Conservation (phyloP, 1,140 invertebrate species). For the Drosophila watanabei region DNA sequence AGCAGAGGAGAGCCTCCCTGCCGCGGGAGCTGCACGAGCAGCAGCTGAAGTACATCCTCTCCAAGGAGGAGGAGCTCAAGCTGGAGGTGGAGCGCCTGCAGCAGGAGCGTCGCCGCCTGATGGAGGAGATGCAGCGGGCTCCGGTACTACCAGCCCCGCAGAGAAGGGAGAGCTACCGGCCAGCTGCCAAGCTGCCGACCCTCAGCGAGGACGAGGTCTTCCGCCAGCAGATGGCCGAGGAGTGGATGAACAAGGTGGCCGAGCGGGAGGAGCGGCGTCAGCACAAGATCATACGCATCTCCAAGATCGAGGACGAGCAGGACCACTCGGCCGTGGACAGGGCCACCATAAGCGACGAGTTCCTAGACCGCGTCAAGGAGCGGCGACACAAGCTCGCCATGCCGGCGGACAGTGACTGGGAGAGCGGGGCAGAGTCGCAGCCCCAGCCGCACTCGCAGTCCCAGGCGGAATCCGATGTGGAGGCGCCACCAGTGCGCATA, state of each 20-base stretch:
- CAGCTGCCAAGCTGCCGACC: conserved; percentile 82
- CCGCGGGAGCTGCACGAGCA: conserved; percentile 89
- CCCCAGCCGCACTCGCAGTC: conserved; percentile 87
- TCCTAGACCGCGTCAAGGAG: conserved; percentile 89
- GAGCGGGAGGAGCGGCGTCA: conserved; percentile 92
- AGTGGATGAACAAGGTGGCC: conserved; percentile 92
- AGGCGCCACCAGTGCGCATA: conserved; percentile 87
- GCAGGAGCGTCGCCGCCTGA: conserved; percentile 86
- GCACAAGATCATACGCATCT: conserved; percentile 92
- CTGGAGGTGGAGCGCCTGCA: conserved; percentile 88
- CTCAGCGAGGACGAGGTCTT: conserved; percentile 88
- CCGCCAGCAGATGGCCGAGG: conserved; percentile 92
- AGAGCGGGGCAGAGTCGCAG: conserved; percentile 84
- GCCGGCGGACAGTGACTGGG: conserved; percentile 84
- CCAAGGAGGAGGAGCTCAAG: conserved; percentile 89
- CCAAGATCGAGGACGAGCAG: conserved; percentile 74
- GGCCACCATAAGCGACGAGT: conserved; percentile 90
- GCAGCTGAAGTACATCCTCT: conserved; percentile 89
- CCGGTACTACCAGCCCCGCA: conserved; percentile 61
- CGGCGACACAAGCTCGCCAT: conserved; percentile 79
- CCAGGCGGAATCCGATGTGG: conserved; percentile 84
- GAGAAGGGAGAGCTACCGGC: conserved; percentile 64
- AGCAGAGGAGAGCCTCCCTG: conserved; percentile 87
- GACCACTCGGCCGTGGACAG: conserved; percentile 85
- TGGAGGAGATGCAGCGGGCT: conserved; percentile 83